Conservation (phyloP, 2,797 vertebrate genomes). For the Ara ararauna region DNA sequence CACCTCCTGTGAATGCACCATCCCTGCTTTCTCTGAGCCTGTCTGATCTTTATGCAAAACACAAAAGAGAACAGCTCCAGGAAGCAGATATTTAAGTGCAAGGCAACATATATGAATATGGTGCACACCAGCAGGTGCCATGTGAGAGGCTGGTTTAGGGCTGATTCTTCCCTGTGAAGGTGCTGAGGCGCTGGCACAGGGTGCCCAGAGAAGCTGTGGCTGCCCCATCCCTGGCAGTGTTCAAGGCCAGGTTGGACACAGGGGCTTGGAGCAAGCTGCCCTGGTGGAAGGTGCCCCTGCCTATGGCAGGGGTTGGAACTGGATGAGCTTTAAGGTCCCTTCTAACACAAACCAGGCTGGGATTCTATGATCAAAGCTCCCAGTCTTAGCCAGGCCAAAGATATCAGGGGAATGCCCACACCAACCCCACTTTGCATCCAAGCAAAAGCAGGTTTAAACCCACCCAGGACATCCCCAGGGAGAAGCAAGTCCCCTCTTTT, state of each 20-base stretch:
- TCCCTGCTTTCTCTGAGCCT: not conserved
- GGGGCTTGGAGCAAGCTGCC: too few relatives aligned
- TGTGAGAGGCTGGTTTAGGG: not conserved
- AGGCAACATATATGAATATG: rapidly evolving
- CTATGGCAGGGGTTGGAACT: too few relatives aligned
- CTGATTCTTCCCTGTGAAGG: not conserved
- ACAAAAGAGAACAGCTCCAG: not conserved
- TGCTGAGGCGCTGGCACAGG: not conserved
- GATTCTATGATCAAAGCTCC: not conserved
- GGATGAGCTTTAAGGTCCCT: too few relatives aligned
- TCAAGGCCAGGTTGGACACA: too few relatives aligned
- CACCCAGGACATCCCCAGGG: not conserved
- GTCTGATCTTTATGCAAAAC: not conserved
- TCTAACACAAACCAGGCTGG: too few relatives aligned
- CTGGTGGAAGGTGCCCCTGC: too few relatives aligned
- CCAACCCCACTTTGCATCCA: not conserved
- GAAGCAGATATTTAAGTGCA: not conserved
- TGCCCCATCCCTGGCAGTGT: not conserved
- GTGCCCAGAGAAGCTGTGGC: not conserved
- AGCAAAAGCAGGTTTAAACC: not conserved
- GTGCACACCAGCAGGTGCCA: not conserved
- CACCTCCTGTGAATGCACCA: not conserved
- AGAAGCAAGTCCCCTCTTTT: not conserved
- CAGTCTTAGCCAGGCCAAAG: not conserved
- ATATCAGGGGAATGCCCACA: not conserved